phyloP scores from a whole-genome alignment of 2,888 invertebrate species.

The Cotesia congregata region DNA sequence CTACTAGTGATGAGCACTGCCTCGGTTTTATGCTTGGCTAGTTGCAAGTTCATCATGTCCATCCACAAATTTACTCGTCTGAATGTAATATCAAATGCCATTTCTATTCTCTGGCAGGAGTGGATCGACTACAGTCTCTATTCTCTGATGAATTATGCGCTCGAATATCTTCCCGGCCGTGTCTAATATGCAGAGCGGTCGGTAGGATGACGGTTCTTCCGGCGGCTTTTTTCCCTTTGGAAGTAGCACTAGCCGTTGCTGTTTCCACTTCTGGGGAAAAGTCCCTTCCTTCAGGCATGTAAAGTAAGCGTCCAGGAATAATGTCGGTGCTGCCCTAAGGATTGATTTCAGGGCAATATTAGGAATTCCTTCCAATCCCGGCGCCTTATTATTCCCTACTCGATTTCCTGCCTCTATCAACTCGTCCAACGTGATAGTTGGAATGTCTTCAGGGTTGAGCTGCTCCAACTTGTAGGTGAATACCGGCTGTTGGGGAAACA shows the following conservation, averaged over 20 bases:
- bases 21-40: slow-evolving; percentile 46
- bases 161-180: slow-evolving; percentile 46
- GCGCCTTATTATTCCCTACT: slow-evolving; percentile 46
- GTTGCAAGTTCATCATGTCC: slow-evolving; percentile 13
- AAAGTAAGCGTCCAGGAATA: slow-evolving; percentile 41
- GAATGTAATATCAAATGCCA: background rate
- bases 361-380: too few species aligned
- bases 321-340: slow-evolving; percentile 36
- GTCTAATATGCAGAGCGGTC: slow-evolving; percentile 47
- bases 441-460: background rate
- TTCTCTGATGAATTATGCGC: slow-evolving; percentile 36
- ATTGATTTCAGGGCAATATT: slow-evolving; percentile 44
- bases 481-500: slow-evolving; percentile 38
- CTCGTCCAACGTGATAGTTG: slow-evolving; percentile 14
- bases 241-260: too few species aligned
- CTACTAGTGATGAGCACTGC: too few species aligned
- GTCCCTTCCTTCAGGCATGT: background rate
- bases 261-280: too few species aligned
- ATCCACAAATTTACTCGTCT: slow-evolving; percentile 10
- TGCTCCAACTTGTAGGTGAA: background rate
- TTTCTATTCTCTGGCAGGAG: background rate
- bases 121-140: slow-evolving; percentile 18
- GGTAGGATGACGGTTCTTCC: slow-evolving; percentile 31
- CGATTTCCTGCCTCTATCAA: slow-evolving; percentile 37
- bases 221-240: too few species aligned